Conservation (phyloP, 2,113 vertebrate genomes). For the Hippocampus guttulatus region DNA sequence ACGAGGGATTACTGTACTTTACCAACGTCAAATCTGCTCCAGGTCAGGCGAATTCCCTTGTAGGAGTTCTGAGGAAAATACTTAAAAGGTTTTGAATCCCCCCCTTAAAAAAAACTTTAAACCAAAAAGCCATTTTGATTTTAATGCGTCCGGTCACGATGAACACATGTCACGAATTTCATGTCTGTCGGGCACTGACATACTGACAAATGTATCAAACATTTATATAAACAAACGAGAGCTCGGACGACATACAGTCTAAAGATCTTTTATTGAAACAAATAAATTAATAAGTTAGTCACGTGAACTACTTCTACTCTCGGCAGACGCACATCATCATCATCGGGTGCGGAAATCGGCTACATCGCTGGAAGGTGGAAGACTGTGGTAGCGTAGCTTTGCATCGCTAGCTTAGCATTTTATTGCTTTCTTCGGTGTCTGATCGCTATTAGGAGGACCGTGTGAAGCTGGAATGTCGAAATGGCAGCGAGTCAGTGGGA, state of each 20-base stretch:
- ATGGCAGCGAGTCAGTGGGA: conserved; percentile 63
- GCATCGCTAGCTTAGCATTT: conserved; percentile 44
- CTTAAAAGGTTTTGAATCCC: no score
- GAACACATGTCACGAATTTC: no score
- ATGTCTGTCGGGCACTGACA: not conserved
- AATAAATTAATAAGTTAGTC: conserved; percentile 95
- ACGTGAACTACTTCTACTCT: conserved; percentile 78
- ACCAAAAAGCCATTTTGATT: not conserved
- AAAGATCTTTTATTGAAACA: conserved; percentile 90
- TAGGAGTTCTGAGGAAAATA: no score
- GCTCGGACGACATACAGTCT: conserved; percentile 55
- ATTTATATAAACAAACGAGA: conserved; percentile 4
- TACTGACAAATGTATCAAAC: not conserved
- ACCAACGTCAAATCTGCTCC: no score
- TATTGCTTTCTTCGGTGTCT: conserved; percentile 64
- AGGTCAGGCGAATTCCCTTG: no score
- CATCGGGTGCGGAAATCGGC: conserved; percentile 35
- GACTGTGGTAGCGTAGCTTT: conserved; percentile 15
- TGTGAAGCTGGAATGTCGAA: conserved; percentile 62
- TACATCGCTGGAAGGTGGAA: conserved; percentile 1
- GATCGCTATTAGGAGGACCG: not conserved
- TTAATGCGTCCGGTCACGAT: not conserved
- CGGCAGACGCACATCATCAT: conserved; percentile 38
- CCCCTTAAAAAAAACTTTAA: not conserved
- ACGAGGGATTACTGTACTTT: no score